Conservation (phyloP, 2,113 vertebrate genomes). For the Notechis scutatus region DNA sequence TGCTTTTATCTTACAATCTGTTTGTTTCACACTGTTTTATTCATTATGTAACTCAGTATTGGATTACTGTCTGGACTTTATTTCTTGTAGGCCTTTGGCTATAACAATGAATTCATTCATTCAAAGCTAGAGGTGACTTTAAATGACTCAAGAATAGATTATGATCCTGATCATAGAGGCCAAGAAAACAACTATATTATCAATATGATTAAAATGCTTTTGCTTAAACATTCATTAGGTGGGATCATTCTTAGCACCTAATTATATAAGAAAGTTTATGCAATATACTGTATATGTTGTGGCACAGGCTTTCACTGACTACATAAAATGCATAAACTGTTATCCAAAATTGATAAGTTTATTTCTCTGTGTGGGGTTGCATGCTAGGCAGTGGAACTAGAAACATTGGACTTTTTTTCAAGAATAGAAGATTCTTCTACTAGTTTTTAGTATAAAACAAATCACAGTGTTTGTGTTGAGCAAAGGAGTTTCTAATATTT, state of each 20-base stretch:
- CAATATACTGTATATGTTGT: background rate
- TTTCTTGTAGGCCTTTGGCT: background rate
- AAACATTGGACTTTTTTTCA: background rate
- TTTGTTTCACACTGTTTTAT: background rate
- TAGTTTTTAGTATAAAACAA: background rate
- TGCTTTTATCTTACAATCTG: background rate
- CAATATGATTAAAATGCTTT: background rate
- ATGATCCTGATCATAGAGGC: background rate
- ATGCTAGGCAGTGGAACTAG: too few species aligned
- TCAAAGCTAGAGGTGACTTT: background rate
- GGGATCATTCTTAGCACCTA: background rate
- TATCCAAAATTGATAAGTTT: background rate
- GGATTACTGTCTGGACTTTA: background rate
- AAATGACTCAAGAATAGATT: background rate
- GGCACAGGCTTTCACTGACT: background rate
- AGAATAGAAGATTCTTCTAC: background rate
- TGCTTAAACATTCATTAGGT: background rate
- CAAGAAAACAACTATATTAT: background rate
- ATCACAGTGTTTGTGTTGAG: background rate
- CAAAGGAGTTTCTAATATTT: background rate
- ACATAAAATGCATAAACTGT: background rate
- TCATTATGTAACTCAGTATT: background rate
- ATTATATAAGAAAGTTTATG: background rate
- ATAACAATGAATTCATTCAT: background rate
- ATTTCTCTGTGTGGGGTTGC: background rate